Base-by-base conservation (phyloP, 2,888 invertebrate species). In the Podotricha telesiphe region DNA sequence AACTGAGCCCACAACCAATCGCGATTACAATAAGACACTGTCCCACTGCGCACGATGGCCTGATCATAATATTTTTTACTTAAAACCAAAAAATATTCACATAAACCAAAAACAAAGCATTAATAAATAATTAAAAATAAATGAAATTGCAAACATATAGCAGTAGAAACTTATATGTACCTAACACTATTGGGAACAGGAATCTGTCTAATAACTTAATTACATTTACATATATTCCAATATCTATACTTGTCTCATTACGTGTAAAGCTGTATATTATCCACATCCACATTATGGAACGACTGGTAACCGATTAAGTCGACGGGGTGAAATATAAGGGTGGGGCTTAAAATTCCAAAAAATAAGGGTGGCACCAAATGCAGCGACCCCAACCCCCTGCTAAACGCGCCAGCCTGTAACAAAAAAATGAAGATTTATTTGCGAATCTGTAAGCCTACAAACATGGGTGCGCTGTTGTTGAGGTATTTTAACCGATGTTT, bases 391-490 rank as follows among this genome's bases (percentile, higher is more conserved):
- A 65, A 50, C 71, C 77, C 76, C 75, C 68, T 70, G 62, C 59
- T 69, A 71, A 70, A 73, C 80, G 85, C 85, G 85, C 84, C 87
- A 74, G 87, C 85, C 89, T 90, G 86, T 74, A 85, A 88, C 85
- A 80, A 79, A 89, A n/a, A 90, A 89, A 89, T 83, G 75, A 85
- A 87, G 89, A 91, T 91, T 91, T 91, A 91, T 91, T 85, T 83
- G 81, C 82, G 75, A 83, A 76, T 74, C 73, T 73, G 71, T 68
- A 61, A 28, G 62, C 53, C 50, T 61, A 69, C 70, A 66, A 59
- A 66, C 62, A 65, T 66, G 70, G 66, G 53, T 69, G 64, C 66
- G 61, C 45, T 48, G 48, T 42, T 50, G 19, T 55, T 47, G 37
- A 48, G 34, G 19, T 61, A 67, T 67, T 67, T 61, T 61, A 55